Evolutionary conservation across 2,113 vertebrate species (phyloP).

Genomic region (Junco hyemalis): DNA sequence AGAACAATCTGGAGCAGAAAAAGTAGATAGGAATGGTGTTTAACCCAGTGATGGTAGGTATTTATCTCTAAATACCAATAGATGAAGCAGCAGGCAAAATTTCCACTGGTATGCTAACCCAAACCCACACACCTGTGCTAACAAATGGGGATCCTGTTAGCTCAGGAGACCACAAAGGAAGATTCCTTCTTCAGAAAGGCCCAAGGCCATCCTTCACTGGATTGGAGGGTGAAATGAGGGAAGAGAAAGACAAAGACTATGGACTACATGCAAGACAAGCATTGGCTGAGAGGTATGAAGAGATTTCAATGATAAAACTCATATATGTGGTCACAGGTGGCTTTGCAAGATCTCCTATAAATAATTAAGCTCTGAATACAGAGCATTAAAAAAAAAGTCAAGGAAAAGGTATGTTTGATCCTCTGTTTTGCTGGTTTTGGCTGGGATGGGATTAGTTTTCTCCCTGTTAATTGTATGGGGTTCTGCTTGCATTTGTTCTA

Average conservation of each 20-base stretch:
- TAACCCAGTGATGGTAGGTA: background rate
- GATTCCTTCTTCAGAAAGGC: background rate
- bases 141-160: background rate
- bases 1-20: background rate
- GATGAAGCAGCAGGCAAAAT: background rate
- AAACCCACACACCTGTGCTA: fast-evolving
- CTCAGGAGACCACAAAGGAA: background rate
- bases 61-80: background rate
- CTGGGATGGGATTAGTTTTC: background rate
- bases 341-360: background rate
- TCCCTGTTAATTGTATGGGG: fast-evolving
- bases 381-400: background rate
- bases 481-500: background rate
- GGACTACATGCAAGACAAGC: background rate
- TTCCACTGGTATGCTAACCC: background rate
- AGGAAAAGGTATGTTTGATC: background rate
- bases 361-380: background rate
- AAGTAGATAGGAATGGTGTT: background rate
- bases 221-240: background rate
- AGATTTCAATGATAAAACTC: background rate
- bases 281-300: background rate
- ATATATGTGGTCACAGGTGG: background rate
- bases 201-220: background rate
- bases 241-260: background rate
- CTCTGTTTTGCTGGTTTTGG: background rate